phyloP scores from a whole-genome alignment of 1,140 invertebrate species.

The Leptoteleia sp. region DNA sequence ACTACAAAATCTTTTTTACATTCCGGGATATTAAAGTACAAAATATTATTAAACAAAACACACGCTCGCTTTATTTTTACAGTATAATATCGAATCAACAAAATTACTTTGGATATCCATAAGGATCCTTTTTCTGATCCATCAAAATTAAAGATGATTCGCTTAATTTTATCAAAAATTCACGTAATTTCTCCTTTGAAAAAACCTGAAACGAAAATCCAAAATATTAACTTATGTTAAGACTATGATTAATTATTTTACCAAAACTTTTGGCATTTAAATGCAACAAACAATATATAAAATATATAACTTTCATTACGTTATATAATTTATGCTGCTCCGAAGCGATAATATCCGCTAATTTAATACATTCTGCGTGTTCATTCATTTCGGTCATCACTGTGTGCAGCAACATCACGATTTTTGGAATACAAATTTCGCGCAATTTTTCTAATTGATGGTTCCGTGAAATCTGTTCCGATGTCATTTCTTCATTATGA shows the following conservation, averaged over 20 bases:
- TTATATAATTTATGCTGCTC: constrained; percentile 91
- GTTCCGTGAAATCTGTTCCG: constrained; percentile 80
- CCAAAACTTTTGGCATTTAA: too few relatives aligned
- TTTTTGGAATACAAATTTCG: constrained; percentile 91
- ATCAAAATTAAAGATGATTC: constrained; percentile 89
- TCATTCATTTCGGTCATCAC: constrained; percentile 89
- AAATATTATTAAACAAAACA: too few relatives aligned
- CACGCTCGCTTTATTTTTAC: too few relatives aligned
- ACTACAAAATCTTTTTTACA: constrained; percentile 15
- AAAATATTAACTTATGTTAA: too few relatives aligned
- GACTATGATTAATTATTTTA: too few relatives aligned
- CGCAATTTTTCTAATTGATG: constrained; percentile 88
- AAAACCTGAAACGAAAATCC: constrained; percentile 83
- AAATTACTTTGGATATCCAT: constrained; percentile 83
- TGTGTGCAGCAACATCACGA: constrained; percentile 89
- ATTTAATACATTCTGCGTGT: constrained; percentile 88
- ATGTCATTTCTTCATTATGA: constrained; percentile 74
- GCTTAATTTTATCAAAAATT: constrained; percentile 88
- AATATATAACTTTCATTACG: too few relatives aligned
- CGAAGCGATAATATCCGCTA: constrained; percentile 89
- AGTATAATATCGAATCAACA: constrained; percentile 30
- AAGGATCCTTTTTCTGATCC: constrained; percentile 87
- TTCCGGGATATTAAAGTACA: constrained; percentile 6
- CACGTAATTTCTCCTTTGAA: constrained; percentile 87
- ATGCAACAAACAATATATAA: too few relatives aligned